Percentiles rank a stretch among this genome's conserved stretches.
These are phyloP conservation scores for Drosophila affinis DNA, from an alignment of 2,888 invertebrate species.

Conservation along the genomic window DNA sequence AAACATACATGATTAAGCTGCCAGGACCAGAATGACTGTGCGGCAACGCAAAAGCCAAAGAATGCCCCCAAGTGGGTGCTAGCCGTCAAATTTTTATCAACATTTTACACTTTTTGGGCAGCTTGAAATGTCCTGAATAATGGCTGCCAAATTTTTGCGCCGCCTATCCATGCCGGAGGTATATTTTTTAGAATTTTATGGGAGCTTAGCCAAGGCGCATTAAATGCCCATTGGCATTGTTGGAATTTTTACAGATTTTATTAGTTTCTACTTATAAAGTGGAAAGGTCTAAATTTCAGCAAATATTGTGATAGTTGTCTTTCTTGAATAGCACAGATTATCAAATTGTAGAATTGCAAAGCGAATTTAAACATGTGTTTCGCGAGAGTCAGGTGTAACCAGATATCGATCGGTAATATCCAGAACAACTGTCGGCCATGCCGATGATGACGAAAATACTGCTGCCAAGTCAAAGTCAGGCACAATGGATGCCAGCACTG, in stretches of 20 bases:
- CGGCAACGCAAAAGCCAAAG: conserved; percentile 22
- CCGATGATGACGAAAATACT: conserved; percentile 52
- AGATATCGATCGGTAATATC: conserved; percentile 16
- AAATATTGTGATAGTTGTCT: neutral
- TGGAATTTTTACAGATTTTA: neutral
- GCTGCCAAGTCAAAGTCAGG: conserved; percentile 21
- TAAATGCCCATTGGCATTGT: neutral
- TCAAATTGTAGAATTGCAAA: conserved; percentile 36
- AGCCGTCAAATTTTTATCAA: neutral
- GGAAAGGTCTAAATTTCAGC: neutral
- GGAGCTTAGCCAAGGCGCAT: too few relatives aligned
- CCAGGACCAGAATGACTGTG: conserved; percentile 58
- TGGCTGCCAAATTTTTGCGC: neutral
- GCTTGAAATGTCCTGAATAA: neutral
- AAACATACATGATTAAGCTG: conserved; percentile 78
- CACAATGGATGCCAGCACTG: conserved; percentile 8
- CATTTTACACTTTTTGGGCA: neutral
- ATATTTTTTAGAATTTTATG: neutral
- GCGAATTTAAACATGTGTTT: conserved; percentile 40
- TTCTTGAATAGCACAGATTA: neutral
- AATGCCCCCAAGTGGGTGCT: neutral
- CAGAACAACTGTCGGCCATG: conserved; percentile 28
- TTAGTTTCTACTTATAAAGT: too few relatives aligned
- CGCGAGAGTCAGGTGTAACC: conserved; percentile 48
- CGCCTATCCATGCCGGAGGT: too few relatives aligned